A percentile compares a stretch with the other conserved stretches of the same genome.
These are phyloP conservation scores for Buathra laborator DNA, from an alignment of 2,888 invertebrate genomes.

Conservation along the genomic window DNA sequence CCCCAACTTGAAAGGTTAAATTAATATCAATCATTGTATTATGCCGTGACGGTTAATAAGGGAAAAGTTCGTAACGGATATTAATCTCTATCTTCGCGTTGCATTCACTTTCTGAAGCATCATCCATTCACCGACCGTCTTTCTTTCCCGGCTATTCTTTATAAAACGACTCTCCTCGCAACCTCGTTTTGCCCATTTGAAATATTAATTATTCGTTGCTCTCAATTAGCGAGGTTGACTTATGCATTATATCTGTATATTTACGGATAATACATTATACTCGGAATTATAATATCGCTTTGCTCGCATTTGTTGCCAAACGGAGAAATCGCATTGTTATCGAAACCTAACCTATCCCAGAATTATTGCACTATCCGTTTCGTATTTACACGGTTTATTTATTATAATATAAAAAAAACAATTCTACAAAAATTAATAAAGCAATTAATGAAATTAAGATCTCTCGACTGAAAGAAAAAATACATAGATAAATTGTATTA, in stretches of 20 bases:
- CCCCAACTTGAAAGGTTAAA: slow-evolving; percentile 49
- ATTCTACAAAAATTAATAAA: too few relatives aligned
- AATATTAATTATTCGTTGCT: slow-evolving; percentile 21
- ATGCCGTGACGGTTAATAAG: slow-evolving; percentile 58
- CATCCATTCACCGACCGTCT: background rate
- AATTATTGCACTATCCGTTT: background rate
- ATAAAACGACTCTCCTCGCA: background rate
- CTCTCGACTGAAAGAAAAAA: too few relatives aligned
- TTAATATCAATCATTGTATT: slow-evolving; percentile 66
- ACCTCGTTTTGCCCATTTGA: slow-evolving; percentile 8
- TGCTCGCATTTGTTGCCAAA: background rate
- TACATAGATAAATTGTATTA: too few relatives aligned
- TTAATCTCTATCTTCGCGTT: slow-evolving; percentile 61
- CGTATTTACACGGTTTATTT: background rate
- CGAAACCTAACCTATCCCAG: background rate
- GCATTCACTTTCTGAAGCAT: slow-evolving; percentile 13
- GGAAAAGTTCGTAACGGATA: slow-evolving; percentile 53
- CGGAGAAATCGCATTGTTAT: background rate
- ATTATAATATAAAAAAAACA: too few relatives aligned
- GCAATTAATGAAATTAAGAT: too few relatives aligned
- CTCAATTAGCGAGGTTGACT: background rate
- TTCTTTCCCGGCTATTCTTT: background rate
- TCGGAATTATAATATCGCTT: background rate
- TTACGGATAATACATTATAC: slow-evolving; percentile 1
- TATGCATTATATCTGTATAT: background rate